Conservation (phyloP, 2,888 invertebrate species). For the Cacoxenus indagator region DNA sequence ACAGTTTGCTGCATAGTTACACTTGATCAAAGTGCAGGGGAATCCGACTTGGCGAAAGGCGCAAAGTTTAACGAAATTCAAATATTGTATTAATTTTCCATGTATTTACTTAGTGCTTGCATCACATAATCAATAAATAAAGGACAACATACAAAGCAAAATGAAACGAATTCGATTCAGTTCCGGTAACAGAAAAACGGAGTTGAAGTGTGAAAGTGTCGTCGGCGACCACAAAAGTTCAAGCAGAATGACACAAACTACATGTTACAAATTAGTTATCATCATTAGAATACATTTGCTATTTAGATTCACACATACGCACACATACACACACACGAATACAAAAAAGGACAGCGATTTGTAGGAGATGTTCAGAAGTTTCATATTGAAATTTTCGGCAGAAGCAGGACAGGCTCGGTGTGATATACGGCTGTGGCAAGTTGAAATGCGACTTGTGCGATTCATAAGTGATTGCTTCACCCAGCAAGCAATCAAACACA, state of each 20-base stretch:
- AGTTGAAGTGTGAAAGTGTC: neutral
- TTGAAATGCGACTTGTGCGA: neutral
- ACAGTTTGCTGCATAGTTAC: neutral
- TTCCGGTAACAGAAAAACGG: neutral
- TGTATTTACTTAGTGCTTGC: neutral
- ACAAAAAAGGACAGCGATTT: neutral
- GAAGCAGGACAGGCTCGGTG: neutral
- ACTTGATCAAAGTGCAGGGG: neutral
- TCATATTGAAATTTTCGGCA: neutral
- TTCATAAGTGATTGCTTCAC: neutral
- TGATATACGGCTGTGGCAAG: neutral
- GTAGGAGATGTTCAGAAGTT: neutral
- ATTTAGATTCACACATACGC: neutral
- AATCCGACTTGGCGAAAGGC: neutral
- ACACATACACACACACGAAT: neutral
- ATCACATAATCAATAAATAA: neutral
- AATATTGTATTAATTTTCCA: slow-evolving; percentile 4
- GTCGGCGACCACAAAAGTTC: neutral
- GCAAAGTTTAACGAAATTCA: neutral
- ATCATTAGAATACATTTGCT: neutral
- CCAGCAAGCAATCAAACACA: neutral
- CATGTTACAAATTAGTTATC: slow-evolving; percentile 9
- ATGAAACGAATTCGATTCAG: neutral
- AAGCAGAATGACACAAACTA: neutral
- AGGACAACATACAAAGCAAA: neutral